phyloP scores from a whole-genome alignment of 2,888 invertebrate genomes.

The Caenorhabditis becei region DNA sequence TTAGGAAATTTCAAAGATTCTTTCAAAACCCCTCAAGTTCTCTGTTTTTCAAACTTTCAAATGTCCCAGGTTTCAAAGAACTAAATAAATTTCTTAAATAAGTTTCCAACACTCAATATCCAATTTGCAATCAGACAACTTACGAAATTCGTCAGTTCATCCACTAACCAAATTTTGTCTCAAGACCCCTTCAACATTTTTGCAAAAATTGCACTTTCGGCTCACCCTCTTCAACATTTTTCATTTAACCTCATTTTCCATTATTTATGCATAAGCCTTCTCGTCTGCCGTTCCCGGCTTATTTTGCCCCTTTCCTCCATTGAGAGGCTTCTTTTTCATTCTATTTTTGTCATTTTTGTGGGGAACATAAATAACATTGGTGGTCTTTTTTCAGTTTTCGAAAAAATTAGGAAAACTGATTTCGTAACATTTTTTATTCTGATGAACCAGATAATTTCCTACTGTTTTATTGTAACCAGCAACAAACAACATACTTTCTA shows the following conservation, averaged over 20 bases:
- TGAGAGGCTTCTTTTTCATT: constrained; percentile 3
- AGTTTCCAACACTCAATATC: not conserved
- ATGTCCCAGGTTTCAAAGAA: not conserved
- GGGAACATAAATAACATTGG: not conserved
- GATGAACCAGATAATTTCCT: too few relatives aligned
- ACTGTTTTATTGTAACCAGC: too few relatives aligned
- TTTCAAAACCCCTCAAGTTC: not conserved
- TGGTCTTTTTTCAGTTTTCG: not conserved
- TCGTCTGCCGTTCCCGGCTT: constrained; percentile 1
- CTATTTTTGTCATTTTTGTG: constrained; percentile 1
- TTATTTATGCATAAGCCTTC: constrained; percentile 12
- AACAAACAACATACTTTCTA: not conserved
- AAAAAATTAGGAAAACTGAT: too few relatives aligned
- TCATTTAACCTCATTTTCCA: not conserved
- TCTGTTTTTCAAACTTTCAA: not conserved
- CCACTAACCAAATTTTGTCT: not conserved
- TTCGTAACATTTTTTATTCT: too few relatives aligned
- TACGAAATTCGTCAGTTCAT: not conserved
- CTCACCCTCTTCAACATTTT: not conserved
- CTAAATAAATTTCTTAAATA: not conserved
- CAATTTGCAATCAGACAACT: not conserved
- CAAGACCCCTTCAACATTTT: not conserved
- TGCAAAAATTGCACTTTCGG: not conserved
- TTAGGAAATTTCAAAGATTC: not conserved
- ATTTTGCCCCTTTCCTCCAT: not conserved